Conservation (phyloP, 2,797 vertebrate genomes). For the Mus spretus region DNA sequence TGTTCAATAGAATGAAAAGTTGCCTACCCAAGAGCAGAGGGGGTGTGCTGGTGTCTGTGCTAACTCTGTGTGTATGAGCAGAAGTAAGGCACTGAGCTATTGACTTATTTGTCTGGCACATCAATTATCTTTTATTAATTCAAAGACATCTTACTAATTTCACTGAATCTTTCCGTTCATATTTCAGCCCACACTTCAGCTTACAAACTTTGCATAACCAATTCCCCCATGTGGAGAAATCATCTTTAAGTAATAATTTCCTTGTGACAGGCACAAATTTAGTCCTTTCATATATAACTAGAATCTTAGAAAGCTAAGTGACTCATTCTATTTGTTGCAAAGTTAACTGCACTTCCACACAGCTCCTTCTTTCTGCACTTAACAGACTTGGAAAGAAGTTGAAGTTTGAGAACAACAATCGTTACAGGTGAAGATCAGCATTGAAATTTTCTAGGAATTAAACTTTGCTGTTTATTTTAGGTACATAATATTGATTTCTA, state of each 20-base stretch:
- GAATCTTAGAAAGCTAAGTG: slow-evolving; percentile 52
- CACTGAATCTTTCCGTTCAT: not conserved
- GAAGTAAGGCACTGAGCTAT: not conserved
- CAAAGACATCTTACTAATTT: slow-evolving; percentile 10
- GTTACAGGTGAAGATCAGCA: slow-evolving; percentile 39
- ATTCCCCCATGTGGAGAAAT: not conserved
- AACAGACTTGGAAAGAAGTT: slow-evolving; percentile 42
- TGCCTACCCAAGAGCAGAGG: not conserved
- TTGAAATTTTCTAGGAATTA: slow-evolving; percentile 38
- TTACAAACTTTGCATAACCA: slow-evolving; percentile 28
- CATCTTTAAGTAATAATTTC: slow-evolving; percentile 50
- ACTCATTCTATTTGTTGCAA: slow-evolving; percentile 60
- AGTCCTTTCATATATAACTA: slow-evolving; percentile 44
- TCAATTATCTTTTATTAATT: slow-evolving; percentile 3
- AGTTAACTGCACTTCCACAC: slow-evolving; percentile 29
- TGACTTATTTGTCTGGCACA: slow-evolving; percentile 4
- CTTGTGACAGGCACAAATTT: slow-evolving; percentile 50
- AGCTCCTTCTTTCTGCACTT: slow-evolving; percentile 31
- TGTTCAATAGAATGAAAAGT: not conserved
- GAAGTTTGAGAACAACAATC: slow-evolving; percentile 47
- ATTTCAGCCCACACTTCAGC: slow-evolving; percentile 1
- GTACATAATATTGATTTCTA: not conserved
- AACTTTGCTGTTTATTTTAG: slow-evolving; percentile 27
- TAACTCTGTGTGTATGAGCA: not conserved
- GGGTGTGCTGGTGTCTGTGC: no score